Base-by-base conservation (phyloP, 2,113 vertebrate genomes). In the Campylorhamphus procurvoides region DNA sequence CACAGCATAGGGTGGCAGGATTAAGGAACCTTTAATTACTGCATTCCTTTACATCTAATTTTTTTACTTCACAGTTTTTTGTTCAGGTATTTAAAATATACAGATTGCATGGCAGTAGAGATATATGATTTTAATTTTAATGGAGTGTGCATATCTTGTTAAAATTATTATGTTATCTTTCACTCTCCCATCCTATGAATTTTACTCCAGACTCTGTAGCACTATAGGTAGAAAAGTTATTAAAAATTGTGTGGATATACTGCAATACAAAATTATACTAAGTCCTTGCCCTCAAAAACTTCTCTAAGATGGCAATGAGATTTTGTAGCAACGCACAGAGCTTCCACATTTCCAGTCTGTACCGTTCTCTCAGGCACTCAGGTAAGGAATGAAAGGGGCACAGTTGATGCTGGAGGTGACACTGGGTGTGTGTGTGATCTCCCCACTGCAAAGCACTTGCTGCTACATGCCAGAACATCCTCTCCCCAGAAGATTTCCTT, bases 21-120 rank as follows among this genome's bases (percentile, higher is more conserved):
- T 94, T 93, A 92, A 84, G 76, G 47, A 84, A 84, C 42, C 27
- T 86, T 86, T 94, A 93, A 96, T 97, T 92, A 92, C 12, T 86
- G 20, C 24, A 33, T 83, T 94, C 14, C 67, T 74, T 86, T 59
- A 63, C 42, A 71, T 84, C 33, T 74, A 12, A 14, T 39, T 49
- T 67, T 78, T 62, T 73, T 73, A 22, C 33, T 67, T 94, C 29
- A 60, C 2, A 0, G 22, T 78, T 91, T 85, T 92, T 93, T 64
- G 23, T 79, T 79, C 37, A 13, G 15, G 5, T 24, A 75, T 88
- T 89, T 90, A 59, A 92, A 80, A 84, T 63, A 29, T 83, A 63
- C 39, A 84, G 37, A 52, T 90, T 87, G 10, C 16, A 29, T 31
- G 46, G 33, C 25, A 84, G 31, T 59, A 62, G 28, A 85, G 24